Evolutionary conservation across 2,113 vertebrate genomes (phyloP).

Genomic region (Corynorhinus townsendii): DNA sequence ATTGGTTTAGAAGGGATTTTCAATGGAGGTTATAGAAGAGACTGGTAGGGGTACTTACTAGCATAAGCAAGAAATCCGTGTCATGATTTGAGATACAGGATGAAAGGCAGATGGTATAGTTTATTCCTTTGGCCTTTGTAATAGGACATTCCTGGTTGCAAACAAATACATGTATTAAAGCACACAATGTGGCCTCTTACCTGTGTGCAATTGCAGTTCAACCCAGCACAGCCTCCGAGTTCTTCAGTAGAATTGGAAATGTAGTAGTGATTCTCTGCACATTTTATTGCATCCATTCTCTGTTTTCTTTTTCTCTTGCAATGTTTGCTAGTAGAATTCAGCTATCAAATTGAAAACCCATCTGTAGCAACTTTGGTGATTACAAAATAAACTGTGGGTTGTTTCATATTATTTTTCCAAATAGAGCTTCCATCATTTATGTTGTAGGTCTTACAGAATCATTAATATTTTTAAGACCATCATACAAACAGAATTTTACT

Average conservation of each 20-base stretch:
- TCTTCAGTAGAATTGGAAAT: not conserved
- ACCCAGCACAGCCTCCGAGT: not conserved
- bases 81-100: slow-evolving; percentile 37
- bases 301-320: slow-evolving; percentile 22
- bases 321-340: not conserved
- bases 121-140: slow-evolving; percentile 37
- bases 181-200: not conserved
- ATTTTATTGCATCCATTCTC: slow-evolving; percentile 7
- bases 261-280: not conserved
- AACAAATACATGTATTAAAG: slow-evolving; percentile 40
- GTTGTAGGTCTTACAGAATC: slow-evolving; percentile 9
- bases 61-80: not conserved
- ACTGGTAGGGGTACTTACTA: slow-evolving; percentile 27
- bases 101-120: slow-evolving; percentile 25
- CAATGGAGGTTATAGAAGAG: slow-evolving; percentile 36
- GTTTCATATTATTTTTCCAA: slow-evolving; percentile 28
- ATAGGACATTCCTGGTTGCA: slow-evolving; percentile 33
- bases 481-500: not conserved
- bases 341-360: slow-evolving; percentile 42
- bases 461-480: slow-evolving; percentile 32
- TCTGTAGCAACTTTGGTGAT: slow-evolving; percentile 37
- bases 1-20: not conserved
- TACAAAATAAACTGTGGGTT: slow-evolving; percentile 27
- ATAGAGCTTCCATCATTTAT: not conserved
- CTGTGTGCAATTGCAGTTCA: not conserved